Percentiles rank a stretch among this genome's conserved stretches.
These are phyloP conservation scores for Micrasema longulum DNA, from an alignment of 1,140 invertebrate genomes.

Conservation along the genomic window DNA sequence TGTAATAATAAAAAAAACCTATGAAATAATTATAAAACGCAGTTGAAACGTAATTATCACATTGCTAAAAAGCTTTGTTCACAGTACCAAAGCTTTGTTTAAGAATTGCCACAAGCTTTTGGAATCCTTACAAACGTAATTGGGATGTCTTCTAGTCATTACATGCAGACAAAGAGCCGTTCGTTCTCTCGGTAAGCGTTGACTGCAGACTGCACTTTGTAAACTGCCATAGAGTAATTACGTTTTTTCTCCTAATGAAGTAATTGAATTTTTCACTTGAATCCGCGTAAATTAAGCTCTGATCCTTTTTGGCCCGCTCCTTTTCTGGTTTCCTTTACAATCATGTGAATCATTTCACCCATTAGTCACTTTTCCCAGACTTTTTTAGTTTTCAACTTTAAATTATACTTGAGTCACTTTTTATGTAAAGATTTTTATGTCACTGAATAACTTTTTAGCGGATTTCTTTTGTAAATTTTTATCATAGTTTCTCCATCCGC, in stretches of 20 bases:
- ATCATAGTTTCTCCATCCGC: no score
- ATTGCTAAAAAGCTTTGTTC: not conserved
- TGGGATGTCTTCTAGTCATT: constrained; percentile 37
- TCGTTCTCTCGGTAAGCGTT: not conserved
- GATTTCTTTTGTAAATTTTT: no score
- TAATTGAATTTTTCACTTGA: constrained; percentile 54
- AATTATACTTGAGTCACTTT: no score
- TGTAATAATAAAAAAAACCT: no score
- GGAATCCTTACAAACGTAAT: constrained; percentile 41
- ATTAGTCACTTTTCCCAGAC: not conserved
- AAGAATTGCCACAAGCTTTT: constrained; percentile 21
- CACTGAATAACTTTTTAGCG: no score
- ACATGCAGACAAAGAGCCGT: constrained; percentile 25
- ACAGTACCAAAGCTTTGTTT: constrained; percentile 19
- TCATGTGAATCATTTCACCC: constrained; percentile 14
- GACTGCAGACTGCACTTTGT: constrained; percentile 7
- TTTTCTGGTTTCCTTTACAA: constrained; percentile 43
- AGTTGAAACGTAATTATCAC: not conserved
- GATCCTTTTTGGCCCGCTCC: constrained; percentile 35
- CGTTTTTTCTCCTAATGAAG: constrained; percentile 48
- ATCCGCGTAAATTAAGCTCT: constrained; percentile 48
- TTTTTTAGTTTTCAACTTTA: no score
- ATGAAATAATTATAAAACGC: not conserved
- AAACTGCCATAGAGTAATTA: constrained; percentile 41
- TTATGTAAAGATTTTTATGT: no score